Base-by-base conservation (phyloP, 2,113 vertebrate species). In the Corythaeola cristata region DNA sequence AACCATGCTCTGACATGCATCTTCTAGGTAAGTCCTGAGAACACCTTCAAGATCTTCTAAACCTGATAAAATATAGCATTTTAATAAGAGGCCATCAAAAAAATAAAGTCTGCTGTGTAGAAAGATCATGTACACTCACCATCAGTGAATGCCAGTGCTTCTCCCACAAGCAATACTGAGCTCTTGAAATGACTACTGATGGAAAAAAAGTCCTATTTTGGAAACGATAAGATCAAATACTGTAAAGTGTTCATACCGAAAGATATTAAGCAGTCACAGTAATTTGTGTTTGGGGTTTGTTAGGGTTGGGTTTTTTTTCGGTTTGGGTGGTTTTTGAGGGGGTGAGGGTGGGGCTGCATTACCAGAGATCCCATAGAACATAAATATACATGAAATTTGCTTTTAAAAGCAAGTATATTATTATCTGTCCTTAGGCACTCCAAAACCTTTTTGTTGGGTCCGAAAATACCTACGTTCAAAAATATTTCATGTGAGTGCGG, bases 381-480 rank as follows among this genome's bases (percentile, higher is more conserved):
- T 18, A 78, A 75, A 85, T 9, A 75, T 21, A 52, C 15, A 11
- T 1, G 3, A 73, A 72, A 39, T 33, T 27, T 22, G 47, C 30
- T 80, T 89, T 82, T 16, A 22, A 60, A 90, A 88, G 23, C 37
- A 69, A 84, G 35, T 30, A 8, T 32, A 15, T 53, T 47, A 20
- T 64, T 33, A 68, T 20, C 39, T 85, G 35, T 23, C 66, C 62
- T 68, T n/a, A 30, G n/a, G 52, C 76, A 75, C 15, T 68, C 39
- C 35, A 52, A 74, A 93, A 71, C 24, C 23, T 75, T 82, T 82
- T n/a, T 20, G 32, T 1, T 30, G 26, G 24, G 8, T 72, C 71
- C 79, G 74, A 92, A 95, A 95, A 90, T 33, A 69, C 33, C 37
- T 27, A 69, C 26, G 27, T 86, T 69, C 79, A 74, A 75, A 77